These are phyloP conservation scores for Melikaiella ostensackeni DNA, from an alignment of 2,888 invertebrate species.

Conservation along the genomic window DNA sequence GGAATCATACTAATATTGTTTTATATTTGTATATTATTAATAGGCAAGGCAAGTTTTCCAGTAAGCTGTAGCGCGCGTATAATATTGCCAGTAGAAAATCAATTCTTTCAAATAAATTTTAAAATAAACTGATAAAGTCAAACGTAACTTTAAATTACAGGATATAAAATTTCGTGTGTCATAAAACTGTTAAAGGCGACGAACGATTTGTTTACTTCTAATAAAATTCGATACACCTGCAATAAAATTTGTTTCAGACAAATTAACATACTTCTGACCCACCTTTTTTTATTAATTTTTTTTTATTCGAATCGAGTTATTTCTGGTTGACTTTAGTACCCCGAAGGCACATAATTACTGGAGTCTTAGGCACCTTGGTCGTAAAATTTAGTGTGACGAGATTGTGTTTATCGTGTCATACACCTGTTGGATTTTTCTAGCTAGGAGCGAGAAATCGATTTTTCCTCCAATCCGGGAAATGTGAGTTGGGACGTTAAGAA, in stretches of 20 bases:
- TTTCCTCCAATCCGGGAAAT: background rate
- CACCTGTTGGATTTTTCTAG: conserved; percentile 20
- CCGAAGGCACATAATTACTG: background rate
- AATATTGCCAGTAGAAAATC: too few species aligned
- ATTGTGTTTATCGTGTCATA: conserved; percentile 28
- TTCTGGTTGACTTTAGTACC: background rate
- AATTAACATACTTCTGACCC: background rate
- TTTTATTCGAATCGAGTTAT: background rate
- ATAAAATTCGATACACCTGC: background rate
- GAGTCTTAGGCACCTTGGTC: background rate
- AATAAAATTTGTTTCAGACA: conserved; percentile 10
- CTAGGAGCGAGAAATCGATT: conserved; percentile 24
- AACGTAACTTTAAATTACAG: background rate
- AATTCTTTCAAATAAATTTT: background rate
- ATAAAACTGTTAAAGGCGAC: background rate
- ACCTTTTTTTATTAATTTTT: background rate
- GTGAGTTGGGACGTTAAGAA: conserved; percentile 4
- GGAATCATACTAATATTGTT: too few species aligned
- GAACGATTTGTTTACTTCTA: conserved; percentile 1
- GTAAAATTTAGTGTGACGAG: background rate
- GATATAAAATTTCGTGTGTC: background rate
- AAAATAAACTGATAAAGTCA: background rate
- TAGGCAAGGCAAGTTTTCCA: too few species aligned
- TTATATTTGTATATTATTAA: too few species aligned
- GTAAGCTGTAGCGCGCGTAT: too few species aligned